Base-by-base conservation (phyloP, 2,113 vertebrate species). In the Cavia aperea region DNA sequence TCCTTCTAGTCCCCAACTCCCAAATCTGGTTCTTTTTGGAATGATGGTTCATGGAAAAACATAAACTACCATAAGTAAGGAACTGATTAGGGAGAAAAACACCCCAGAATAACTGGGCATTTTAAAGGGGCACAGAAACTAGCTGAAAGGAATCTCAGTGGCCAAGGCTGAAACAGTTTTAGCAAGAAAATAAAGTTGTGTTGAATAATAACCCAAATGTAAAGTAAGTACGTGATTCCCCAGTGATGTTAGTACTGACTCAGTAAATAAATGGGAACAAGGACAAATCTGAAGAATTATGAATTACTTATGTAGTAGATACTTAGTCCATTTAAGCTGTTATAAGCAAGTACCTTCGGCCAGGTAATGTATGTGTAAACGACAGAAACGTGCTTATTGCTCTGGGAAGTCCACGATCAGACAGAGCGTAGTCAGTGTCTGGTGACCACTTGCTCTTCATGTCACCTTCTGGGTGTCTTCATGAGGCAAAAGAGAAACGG, bases 1-100 rank as follows among this genome's bases (percentile, higher is more conserved):
- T 92, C 51, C 21, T 78, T 62, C 54, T n/a, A 39, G 56, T 60
- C 15, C 15, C 14, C 60, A 73, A 19, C 12, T 4, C n/a, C 70
- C n/a, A 51, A 68, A 77, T 51, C 68, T 56, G 18, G 39, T 94
- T 86, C 66, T 70, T 78, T 88, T 90, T 85, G 78, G 31, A 84
- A 54, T 68, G 56, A 60, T 89, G 24, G 24, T 56, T 93, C 0
- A 4, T 15, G 12, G 88, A 29, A 65, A 90, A 72, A 29, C 56
- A 18, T 21, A 49, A 4, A 7, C 10, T 10, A 65, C 39, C 60
- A 12, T 43, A 75, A 73, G 43, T 39, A 60, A 91, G 54, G 46
- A 92, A 90, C n/a, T 72, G 46, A 72, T 81, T 39, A 5, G 43
- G 9, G 62, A 33, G 4, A 5, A 36, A 33, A 58, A 62, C 26